These are phyloP conservation scores for Papilio polyxenes DNA, from an alignment of 1,140 invertebrate species.

Conservation along the genomic window DNA sequence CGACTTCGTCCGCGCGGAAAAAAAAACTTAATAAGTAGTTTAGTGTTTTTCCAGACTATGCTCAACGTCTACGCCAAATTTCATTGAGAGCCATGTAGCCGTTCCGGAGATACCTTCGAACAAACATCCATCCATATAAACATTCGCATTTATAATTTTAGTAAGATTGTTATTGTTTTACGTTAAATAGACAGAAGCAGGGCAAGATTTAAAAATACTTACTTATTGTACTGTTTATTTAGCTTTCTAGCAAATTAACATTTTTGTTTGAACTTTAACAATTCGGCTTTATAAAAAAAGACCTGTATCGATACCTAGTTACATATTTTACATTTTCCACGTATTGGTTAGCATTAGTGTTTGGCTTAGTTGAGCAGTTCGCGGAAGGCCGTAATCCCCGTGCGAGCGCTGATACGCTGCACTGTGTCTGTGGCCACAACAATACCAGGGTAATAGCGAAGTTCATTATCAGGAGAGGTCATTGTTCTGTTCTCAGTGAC, in stretches of 20 bases:
- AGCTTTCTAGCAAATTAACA: neutral
- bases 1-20: too few relatives aligned
- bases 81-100: too few relatives aligned
- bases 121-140: too few relatives aligned
- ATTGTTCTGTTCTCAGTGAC: conserved; percentile 8
- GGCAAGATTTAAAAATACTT: neutral
- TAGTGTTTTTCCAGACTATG: too few relatives aligned
- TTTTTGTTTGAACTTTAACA: neutral
- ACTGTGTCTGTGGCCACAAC: neutral
- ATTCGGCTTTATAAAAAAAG: neutral
- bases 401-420: neutral
- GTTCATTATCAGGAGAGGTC: conserved; percentile 14
- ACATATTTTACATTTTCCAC: neutral
- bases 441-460: neutral
- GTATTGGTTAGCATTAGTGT: neutral
- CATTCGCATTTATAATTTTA: too few relatives aligned
- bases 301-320: neutral
- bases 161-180: too few relatives aligned
- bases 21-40: too few relatives aligned
- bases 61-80: too few relatives aligned
- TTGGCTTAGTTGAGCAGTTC: neutral
- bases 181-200: neutral
- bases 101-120: too few relatives aligned
- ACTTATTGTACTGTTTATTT: neutral
- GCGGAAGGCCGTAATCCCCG: neutral